These are phyloP conservation scores for Meteorus cinctellus DNA, from an alignment of 2,888 invertebrate species.

Conservation along the genomic window DNA sequence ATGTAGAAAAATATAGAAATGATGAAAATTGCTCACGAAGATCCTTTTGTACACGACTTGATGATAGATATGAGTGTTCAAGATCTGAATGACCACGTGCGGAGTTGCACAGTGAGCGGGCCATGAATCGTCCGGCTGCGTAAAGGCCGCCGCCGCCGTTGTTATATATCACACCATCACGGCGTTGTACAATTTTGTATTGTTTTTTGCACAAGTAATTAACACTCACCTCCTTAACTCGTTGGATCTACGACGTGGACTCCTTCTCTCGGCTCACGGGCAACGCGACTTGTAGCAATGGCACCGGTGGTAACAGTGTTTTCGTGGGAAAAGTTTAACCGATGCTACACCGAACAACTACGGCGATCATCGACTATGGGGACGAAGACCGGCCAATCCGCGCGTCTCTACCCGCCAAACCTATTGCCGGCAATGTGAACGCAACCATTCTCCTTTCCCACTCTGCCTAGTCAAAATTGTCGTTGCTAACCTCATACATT, in stretches of 20 bases:
- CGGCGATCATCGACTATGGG: slow-evolving; percentile 62
- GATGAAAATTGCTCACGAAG: slow-evolving; percentile 22
- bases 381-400: slow-evolving; percentile 49
- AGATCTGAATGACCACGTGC: slow-evolving; percentile 57
- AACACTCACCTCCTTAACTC: slow-evolving; percentile 47
- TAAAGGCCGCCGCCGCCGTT: slow-evolving; percentile 31
- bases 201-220: slow-evolving; percentile 22
- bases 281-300: slow-evolving; percentile 63
- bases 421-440: slow-evolving; percentile 31
- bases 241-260: slow-evolving; percentile 52
- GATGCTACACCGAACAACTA: slow-evolving; percentile 64
- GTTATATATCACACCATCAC: neutral
- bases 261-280: slow-evolving; percentile 48
- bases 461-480: slow-evolving; percentile 6
- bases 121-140: slow-evolving; percentile 39
- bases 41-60: neutral
- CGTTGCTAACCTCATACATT: neutral
- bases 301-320: slow-evolving; percentile 64
- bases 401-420: slow-evolving; percentile 43
- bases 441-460: slow-evolving; percentile 29
- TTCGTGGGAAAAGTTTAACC: slow-evolving; percentile 64
- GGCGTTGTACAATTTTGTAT: slow-evolving; percentile 14
- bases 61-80: slow-evolving; percentile 13
- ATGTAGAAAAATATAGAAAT: slow-evolving; percentile 9
- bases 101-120: slow-evolving; percentile 48